phyloP scores from a whole-genome alignment of 2,888 invertebrate genomes.

The Brassicogethes aeneus region DNA sequence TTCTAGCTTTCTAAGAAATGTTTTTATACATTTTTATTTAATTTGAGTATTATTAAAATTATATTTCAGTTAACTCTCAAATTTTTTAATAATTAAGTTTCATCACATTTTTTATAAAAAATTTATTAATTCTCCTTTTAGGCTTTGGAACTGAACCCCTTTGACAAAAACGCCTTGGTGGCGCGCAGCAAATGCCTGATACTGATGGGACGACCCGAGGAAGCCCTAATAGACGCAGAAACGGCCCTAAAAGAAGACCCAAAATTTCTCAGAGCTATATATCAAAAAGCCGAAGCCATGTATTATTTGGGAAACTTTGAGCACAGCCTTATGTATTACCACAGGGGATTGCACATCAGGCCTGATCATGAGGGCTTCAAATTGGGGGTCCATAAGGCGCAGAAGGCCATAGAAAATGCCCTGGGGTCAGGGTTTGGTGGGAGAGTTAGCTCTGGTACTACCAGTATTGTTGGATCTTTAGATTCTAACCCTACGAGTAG shows the following conservation, averaged over 20 bases:
- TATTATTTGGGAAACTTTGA: conserved; percentile 91
- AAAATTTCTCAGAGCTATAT: conserved; percentile 63
- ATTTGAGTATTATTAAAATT: too few species aligned
- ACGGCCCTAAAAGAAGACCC: conserved; percentile 66
- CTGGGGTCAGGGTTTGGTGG: conserved; percentile 47
- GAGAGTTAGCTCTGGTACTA: background rate
- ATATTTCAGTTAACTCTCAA: too few species aligned
- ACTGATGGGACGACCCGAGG: conserved; percentile 72
- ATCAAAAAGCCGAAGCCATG: conserved; percentile 86
- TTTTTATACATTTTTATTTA: too few species aligned
- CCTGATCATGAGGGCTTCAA: conserved; percentile 74
- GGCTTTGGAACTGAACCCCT: conserved; percentile 80
- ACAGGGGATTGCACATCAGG: conserved; percentile 74
- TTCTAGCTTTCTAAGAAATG: too few species aligned
- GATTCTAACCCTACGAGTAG: background rate
- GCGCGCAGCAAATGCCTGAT: conserved; percentile 85
- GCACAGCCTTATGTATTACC: conserved; percentile 84
- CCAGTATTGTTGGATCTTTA: too few species aligned
- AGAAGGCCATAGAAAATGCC: conserved; percentile 89
- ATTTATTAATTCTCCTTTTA: conserved; percentile 40
- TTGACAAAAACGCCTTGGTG: conserved; percentile 77
- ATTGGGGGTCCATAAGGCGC: conserved; percentile 82
- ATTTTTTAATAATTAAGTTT: too few species aligned
- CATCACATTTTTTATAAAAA: too few species aligned
- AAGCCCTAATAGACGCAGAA: conserved; percentile 78